Evolutionary conservation across 2,888 invertebrate genomes (phyloP), one percentile per base, ranked within the genome.

Genomic region (Kryphioiulus occultus): DNA sequence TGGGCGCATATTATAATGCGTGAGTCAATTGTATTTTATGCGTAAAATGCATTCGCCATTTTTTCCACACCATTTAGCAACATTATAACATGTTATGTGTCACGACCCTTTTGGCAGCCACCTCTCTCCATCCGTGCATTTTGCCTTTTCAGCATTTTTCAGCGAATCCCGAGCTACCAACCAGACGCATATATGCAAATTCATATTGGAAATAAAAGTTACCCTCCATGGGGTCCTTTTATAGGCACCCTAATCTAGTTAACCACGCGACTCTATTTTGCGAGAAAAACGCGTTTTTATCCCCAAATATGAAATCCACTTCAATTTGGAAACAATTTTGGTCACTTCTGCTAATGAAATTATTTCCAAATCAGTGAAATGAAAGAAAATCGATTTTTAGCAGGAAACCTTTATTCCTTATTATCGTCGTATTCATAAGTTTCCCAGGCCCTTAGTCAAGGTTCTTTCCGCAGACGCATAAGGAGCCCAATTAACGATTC

Each of bases 21-120:
- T 78, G 78, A 78, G 78, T 78, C 78, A 78, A 78, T 78, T 78
- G 78, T 30, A 78, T 78, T 78, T 78, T 78, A 78, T 78, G 78
- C 78, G 78, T 78, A 78, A 78, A 78, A 78, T 78, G 78, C 78
- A 78, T 78, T 78, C 30, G 78, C 78, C 78, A 78, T 78, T 78
- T 78, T 78, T 78, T 78, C 78, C 78, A 78, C 78, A 78, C 78
- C 78, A 78, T 78, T 78, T 30, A 78, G 78, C 78, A 78, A 78
- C 78, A 78, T 78, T 78, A 78, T 30, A 78, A 78, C 78, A 78
- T 78, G 78, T 78, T 30, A 78, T 78, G 78, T 78, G 78, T 78
- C 78, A 78, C 78, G 78, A 78, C 78, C 78, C 26, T 78, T 78
- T 78, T 78, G 30, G 26, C 22, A 35, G 35, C 53, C 53, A 53